Conservation (phyloP, 2,888 invertebrate genomes). For the Leptura quadrifasciata region DNA sequence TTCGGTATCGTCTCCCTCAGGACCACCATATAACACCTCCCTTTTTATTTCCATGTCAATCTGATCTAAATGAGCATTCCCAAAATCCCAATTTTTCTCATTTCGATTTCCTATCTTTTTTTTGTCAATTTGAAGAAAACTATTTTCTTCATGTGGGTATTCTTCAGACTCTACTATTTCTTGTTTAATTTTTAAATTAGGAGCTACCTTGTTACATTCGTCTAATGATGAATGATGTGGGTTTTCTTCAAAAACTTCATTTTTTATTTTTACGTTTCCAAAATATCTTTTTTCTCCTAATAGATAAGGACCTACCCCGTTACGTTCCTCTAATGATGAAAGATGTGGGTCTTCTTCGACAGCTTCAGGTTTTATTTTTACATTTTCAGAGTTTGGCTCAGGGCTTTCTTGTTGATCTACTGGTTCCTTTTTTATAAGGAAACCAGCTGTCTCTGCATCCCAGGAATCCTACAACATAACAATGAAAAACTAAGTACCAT, state of each 20-base stretch:
- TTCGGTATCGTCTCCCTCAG: background rate
- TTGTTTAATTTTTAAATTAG: background rate
- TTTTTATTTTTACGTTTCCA: constrained; percentile 13
- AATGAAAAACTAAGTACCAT: background rate
- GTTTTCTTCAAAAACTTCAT: background rate
- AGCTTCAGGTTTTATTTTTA: constrained; percentile 20
- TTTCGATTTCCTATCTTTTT: background rate
- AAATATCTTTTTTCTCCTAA: constrained; percentile 1
- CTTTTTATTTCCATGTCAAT: background rate
- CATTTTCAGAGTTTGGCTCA: background rate
- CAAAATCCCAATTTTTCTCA: background rate
- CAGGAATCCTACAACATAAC: constrained; percentile 61
- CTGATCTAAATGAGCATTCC: background rate
- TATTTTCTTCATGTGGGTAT: background rate
- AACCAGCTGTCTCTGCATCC: constrained; percentile 53
- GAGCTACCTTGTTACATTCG: background rate
- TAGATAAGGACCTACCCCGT: background rate
- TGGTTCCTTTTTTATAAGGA: constrained; percentile 43
- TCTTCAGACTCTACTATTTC: background rate
- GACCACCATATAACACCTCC: background rate
- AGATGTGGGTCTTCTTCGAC: background rate
- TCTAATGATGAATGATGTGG: background rate
- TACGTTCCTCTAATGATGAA: background rate
- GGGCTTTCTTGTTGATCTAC: background rate
- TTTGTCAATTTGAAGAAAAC: background rate